A percentile compares a stretch with the other conserved stretches of the same genome.
Evolutionary conservation across 2,888 invertebrate genomes (phyloP).

Genomic region (Chironomus riparius): DNA sequence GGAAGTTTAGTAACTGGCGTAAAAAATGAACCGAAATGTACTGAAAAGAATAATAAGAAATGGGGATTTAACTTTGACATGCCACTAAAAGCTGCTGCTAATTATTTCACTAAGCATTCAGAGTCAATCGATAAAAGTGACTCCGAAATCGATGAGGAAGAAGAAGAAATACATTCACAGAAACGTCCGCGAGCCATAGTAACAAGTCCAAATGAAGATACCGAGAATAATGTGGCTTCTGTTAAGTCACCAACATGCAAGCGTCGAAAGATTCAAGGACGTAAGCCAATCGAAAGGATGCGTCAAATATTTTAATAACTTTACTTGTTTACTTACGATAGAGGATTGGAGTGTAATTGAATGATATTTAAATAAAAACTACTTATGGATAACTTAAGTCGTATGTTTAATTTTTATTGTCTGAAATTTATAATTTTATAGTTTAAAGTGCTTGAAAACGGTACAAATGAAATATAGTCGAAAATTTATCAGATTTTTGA

Average conservation of each 20-base stretch:
- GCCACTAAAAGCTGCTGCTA: constrained; percentile 36
- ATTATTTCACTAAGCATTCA: neutral
- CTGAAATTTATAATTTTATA: neutral
- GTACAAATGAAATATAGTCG: no score
- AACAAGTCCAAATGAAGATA: neutral
- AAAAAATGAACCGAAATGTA: neutral
- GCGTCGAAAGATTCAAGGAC: constrained; percentile 34
- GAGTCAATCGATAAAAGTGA: neutral
- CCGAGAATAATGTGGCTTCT: neutral
- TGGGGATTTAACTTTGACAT: neutral
- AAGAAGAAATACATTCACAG: neutral
- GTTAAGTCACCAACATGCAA: neutral
- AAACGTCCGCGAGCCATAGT: neutral
- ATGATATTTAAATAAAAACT: neutral
- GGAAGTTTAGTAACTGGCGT: constrained; percentile 16
- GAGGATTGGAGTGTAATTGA: neutral
- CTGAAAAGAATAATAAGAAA: neutral
- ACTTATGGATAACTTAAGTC: neutral
- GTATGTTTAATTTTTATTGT: neutral
- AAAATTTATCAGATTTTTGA: no score
- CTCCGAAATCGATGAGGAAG: neutral
- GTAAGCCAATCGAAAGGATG: constrained; percentile 40
- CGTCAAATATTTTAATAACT: constrained; percentile 29
- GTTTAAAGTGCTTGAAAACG: no score
- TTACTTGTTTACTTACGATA: no score